Conservation (phyloP, 2,888 invertebrate genomes). For the Melanophora roralis region DNA sequence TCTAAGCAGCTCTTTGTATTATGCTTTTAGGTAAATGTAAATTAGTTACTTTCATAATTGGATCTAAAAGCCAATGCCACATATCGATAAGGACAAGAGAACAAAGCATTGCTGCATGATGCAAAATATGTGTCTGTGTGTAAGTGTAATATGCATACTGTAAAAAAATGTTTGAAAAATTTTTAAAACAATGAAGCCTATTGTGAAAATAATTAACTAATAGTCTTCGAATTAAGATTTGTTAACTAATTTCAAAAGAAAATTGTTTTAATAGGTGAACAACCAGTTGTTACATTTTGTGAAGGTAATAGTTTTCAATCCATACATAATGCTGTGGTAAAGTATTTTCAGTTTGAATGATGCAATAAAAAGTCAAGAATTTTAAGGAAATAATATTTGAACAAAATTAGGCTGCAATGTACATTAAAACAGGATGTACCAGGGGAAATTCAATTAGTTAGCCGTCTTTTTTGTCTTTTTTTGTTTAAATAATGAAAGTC, state of each 20-base stretch:
- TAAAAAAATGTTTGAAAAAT: neutral
- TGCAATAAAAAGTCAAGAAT: too few relatives aligned
- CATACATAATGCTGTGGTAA: too few relatives aligned
- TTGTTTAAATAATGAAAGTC: too few relatives aligned
- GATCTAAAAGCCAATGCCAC: neutral
- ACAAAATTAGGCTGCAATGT: too few relatives aligned
- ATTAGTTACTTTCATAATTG: slow-evolving; percentile 46
- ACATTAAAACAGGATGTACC: too few relatives aligned
- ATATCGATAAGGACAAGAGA: neutral
- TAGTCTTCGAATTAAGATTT: neutral
- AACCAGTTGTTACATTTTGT: too few relatives aligned
- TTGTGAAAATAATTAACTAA: neutral
- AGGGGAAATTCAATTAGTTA: too few relatives aligned
- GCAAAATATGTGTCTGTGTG: neutral
- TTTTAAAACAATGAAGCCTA: neutral
- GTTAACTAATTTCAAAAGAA: neutral
- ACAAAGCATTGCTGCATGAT: neutral
- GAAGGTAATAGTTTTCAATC: too few relatives aligned
- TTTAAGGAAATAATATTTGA: too few relatives aligned
- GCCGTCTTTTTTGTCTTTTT: too few relatives aligned
- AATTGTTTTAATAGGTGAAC: too few relatives aligned
- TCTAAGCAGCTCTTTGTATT: slow-evolving; percentile 40
- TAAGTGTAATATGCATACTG: neutral
- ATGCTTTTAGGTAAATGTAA: slow-evolving; percentile 27
- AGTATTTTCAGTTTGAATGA: too few relatives aligned